Percentiles rank a stretch among this genome's conserved stretches.
Conservation (phyloP, 2,797 vertebrate genomes). For the Lepilemur ruficaudatus region DNA sequence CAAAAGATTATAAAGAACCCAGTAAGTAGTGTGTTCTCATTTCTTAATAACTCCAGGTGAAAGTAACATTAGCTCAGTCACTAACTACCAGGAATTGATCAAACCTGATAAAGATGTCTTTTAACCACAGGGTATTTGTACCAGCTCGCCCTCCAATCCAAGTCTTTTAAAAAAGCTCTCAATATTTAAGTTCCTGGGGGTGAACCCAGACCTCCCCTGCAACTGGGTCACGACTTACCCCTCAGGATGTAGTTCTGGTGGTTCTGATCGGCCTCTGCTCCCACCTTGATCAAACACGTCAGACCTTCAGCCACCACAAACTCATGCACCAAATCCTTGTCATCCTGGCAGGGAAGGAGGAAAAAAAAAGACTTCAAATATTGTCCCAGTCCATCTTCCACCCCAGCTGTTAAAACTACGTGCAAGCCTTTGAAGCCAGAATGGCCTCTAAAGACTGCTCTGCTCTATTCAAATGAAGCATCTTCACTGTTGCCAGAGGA, state of each 20-base stretch:
- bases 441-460: not conserved
- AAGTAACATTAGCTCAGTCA: not conserved
- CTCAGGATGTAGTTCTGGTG: constrained; percentile 99
- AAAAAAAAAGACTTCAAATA: constrained; percentile 29
- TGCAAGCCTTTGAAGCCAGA: constrained; percentile 19
- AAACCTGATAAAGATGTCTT: not conserved
- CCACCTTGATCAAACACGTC: constrained; percentile 97
- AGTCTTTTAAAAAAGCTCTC: not conserved
- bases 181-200: not conserved
- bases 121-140: not conserved
- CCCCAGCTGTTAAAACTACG: not conserved
- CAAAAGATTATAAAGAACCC: not conserved
- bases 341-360: constrained; percentile 88
- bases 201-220: not conserved
- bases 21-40: not conserved
- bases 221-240: constrained; percentile 84
- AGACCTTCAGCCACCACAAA: constrained; percentile 96
- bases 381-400: not conserved
- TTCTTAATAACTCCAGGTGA: not conserved
- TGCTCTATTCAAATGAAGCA: constrained; percentile 57
- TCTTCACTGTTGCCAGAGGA: constrained; percentile 60
- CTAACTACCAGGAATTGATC: not conserved
- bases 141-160: not conserved
- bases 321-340: constrained; percentile 98
- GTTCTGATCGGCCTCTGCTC: constrained; percentile 97